Evolutionary conservation across 2,113 vertebrate genomes (phyloP), one percentile per base, ranked within the genome.

Genomic region (Dipodomys merriami): DNA sequence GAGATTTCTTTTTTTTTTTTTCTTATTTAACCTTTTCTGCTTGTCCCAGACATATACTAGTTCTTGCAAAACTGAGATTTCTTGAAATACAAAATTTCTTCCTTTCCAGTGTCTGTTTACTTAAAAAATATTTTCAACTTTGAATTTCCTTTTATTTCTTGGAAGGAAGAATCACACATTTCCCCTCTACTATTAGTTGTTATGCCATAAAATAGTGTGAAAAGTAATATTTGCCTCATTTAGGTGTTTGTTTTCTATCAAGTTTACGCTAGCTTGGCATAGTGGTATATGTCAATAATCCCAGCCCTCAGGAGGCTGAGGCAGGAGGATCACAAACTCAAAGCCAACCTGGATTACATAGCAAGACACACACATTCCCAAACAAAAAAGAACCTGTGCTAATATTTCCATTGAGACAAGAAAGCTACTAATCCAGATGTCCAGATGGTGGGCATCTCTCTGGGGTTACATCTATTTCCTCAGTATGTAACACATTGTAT

Each of bases 71-170:
- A 39, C 39, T 39, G 39, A 39, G 39, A 39, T 39, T 39, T 39
- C 39, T 39, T 39, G 39, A 39, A 39, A 39, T 39, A 39, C 39
- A 39, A 39, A 39, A 39, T 39, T 15, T 23, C 46, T 73, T 71
- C 39, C 53, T 88, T 29, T 92, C 23, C n/a, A 62, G 86, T 16
- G 53, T 73, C 2, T 60, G 6, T 39, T 11, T 53, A 35, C 77
- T 20, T 35, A 25, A 82, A 67, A 44, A 76, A 29, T 65, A n/a
- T 30, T 35, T 83, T 87, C n/a, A 53, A 72, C 25, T 86, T n/a
- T 86, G 16, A 71, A 76, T 84, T 93, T 27, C 74, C 57, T 79
- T 86, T 93, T 74, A 35, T 92, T 74, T 77, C 80, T 82, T 10
- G 35, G 60, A 79, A 91, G 64, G 7, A 82, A 87, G 53, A 88